These are phyloP conservation scores for Chromobotia macracanthus DNA, from an alignment of 2,797 vertebrate genomes.

Conservation along the genomic window DNA sequence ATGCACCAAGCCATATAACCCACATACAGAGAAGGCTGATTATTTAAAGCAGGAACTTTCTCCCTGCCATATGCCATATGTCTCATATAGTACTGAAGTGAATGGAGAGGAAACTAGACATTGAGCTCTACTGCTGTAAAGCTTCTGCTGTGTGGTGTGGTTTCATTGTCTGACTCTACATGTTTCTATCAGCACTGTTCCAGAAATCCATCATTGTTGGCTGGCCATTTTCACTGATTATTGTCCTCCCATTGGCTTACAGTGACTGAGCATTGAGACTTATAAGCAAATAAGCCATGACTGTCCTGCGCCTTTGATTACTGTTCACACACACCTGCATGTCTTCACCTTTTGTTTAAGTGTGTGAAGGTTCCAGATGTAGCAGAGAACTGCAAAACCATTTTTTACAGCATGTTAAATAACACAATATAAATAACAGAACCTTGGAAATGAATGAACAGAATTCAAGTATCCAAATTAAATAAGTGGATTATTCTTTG, in stretches of 20 bases:
- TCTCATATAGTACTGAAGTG: slow-evolving; percentile 11
- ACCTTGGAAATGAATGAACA: too few species aligned
- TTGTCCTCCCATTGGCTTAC: slow-evolving; percentile 33
- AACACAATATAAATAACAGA: not conserved
- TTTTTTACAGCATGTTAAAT: not conserved
- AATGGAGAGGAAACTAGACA: slow-evolving; percentile 46
- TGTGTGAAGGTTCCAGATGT: slow-evolving; percentile 2
- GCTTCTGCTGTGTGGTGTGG: slow-evolving; percentile 59
- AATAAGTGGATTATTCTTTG: too few species aligned
- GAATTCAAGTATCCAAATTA: too few species aligned
- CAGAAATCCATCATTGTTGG: slow-evolving; percentile 74
- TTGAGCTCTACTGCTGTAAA: slow-evolving; percentile 30
- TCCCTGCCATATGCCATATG: not conserved
- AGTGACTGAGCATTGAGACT: slow-evolving; percentile 2
- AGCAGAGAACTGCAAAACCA: slow-evolving; percentile 6
- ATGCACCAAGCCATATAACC: not conserved
- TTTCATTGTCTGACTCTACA: slow-evolving; percentile 65
- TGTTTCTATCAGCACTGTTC: slow-evolving; percentile 70
- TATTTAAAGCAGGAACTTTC: slow-evolving; percentile 27
- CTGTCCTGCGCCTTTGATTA: not conserved
- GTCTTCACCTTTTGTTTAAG: not conserved
- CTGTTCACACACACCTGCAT: not conserved
- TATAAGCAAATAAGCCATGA: not conserved
- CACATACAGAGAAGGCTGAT: not conserved
- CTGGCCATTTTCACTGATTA: slow-evolving; percentile 27